Evolutionary conservation across 2,888 invertebrate species (phyloP).

Genomic region (Calameuta filiformis): DNA sequence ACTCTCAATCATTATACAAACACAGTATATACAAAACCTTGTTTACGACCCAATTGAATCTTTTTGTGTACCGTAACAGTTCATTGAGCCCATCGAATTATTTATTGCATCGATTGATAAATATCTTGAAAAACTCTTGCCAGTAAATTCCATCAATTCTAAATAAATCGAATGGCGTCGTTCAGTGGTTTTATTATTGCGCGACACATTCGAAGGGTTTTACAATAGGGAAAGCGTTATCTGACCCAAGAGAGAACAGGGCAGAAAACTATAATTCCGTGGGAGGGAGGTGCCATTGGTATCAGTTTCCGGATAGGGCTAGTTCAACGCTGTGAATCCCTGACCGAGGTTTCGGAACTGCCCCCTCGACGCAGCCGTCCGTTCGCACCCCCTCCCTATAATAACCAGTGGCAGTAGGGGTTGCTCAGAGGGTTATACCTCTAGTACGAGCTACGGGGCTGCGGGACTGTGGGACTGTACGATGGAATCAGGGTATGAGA

Average conservation of each 20-base stretch:
- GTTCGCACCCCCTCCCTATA: slow-evolving; percentile 48
- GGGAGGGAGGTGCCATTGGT: background rate
- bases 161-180: slow-evolving; percentile 13
- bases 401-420: slow-evolving; percentile 46
- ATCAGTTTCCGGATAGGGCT: background rate
- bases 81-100: background rate
- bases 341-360: slow-evolving; percentile 49
- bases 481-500: slow-evolving; percentile 38
- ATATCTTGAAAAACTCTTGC: background rate
- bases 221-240: background rate
- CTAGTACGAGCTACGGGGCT: slow-evolving; percentile 4
- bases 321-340: slow-evolving; percentile 26
- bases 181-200: slow-evolving; percentile 24
- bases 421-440: slow-evolving; percentile 20
- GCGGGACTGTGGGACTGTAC: slow-evolving; percentile 26
- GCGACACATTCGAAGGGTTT: slow-evolving; percentile 17
- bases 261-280: background rate
- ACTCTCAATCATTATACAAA: background rate
- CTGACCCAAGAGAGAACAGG: background rate
- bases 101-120: background rate
- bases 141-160: background rate
- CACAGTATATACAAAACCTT: background rate
- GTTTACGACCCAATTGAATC: background rate
- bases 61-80: background rate
- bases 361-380: slow-evolving; percentile 54